These are phyloP conservation scores for Trichacis sp. DNA, from an alignment of 2,888 invertebrate species.

Conservation along the genomic window DNA sequence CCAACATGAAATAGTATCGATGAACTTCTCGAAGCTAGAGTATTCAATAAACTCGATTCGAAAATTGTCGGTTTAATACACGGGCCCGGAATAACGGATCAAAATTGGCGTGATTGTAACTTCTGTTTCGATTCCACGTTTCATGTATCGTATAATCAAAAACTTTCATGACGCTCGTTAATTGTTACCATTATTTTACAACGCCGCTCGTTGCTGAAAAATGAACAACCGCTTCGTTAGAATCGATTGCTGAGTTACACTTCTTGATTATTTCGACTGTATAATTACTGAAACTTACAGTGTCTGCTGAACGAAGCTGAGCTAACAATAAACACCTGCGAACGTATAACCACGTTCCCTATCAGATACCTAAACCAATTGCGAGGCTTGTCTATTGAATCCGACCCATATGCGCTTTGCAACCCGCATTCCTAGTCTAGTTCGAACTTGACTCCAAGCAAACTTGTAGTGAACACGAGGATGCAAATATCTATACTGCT, in stretches of 20 bases:
- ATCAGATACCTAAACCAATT: conserved; percentile 34
- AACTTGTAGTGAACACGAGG: conserved; percentile 9
- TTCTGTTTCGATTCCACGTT: not conserved
- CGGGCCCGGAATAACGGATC: too few species aligned
- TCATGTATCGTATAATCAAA: too few species aligned
- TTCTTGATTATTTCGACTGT: conserved; percentile 14
- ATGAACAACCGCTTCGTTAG: not conserved
- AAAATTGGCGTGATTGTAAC: not conserved
- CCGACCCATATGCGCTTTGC: conserved; percentile 26
- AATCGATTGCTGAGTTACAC: not conserved
- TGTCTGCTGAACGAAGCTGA: conserved; percentile 26
- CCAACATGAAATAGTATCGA: too few species aligned
- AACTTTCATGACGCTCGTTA: too few species aligned
- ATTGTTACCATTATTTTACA: too few species aligned
- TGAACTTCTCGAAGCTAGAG: too few species aligned
- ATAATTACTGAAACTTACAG: conserved; percentile 27
- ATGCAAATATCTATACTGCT: conserved; percentile 12
- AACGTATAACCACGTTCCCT: conserved; percentile 25
- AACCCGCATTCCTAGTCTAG: conserved; percentile 26
- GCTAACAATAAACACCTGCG: conserved; percentile 33
- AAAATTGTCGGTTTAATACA: not conserved
- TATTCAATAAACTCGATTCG: too few species aligned
- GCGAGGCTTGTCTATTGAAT: conserved; percentile 28
- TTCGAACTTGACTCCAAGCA: conserved; percentile 15
- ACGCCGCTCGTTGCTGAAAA: not conserved